Evolutionary conservation across 2,888 invertebrate genomes (phyloP), one percentile per base, ranked within the genome.

Genomic region (Drosophila quinaria): DNA sequence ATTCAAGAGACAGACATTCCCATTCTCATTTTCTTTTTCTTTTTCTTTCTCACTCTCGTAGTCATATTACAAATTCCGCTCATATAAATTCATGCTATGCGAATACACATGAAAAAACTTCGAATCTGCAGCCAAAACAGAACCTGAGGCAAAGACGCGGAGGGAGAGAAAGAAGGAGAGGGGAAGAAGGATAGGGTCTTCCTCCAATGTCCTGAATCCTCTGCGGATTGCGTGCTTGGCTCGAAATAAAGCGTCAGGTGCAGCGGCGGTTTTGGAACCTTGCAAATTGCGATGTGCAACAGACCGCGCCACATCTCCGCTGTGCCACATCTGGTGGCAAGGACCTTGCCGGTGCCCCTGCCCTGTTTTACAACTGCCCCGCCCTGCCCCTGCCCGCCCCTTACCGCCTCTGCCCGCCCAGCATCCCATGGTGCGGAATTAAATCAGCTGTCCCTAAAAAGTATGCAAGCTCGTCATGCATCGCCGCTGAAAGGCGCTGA

Each of bases 381-480:
- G 52, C 49, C 41, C 9, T 31, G 72, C 67, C 35, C 55, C 25
- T 35, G 52, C 50, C 44, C 9, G 72, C 67, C 35, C 55, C 25
- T 35, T n/a, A n/a, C 19, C 3, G 19, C 19, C 25, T 1, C 25
- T 25, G 5, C 29, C 55, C 39, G 39, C 50, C 44, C 9, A 41
- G 72, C 67, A 71, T 76, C 65, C 72, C 65, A 33, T 47, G 59
- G 63, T 58, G 61, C 55, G 68, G 76, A 81, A 88, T 84, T 84
- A 88, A 83, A 88, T 88, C 84, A 81, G 85, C 80, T 82, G 83
- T 63, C 72, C 81, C 74, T 74, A 73, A 85, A 85, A 87, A 80
- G 80, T 85, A 86, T 82, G 85, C 88, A 76, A 80, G 78, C 83
- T 80, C 86, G 89, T 87, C 85, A 87, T 86, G 88, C 86, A 82